phyloP scores from a whole-genome alignment of 1,140 invertebrate genomes.

The Eumaeus atala region DNA sequence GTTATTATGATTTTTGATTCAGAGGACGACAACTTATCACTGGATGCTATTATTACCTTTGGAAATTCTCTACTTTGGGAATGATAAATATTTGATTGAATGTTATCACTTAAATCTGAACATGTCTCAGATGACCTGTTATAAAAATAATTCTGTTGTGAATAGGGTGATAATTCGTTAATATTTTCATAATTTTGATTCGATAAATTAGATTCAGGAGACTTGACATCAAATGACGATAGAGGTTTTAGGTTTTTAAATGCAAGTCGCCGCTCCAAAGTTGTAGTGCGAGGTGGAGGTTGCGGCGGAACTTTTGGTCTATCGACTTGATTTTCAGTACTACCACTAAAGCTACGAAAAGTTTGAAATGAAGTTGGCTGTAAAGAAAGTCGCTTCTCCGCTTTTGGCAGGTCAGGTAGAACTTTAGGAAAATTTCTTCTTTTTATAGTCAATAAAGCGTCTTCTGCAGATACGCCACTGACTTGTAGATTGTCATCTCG shows the following conservation, averaged over 20 bases:
- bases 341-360: constrained; percentile 38
- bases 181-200: constrained; percentile 59
- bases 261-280: constrained; percentile 72
- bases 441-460: constrained; percentile 82
- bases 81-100: constrained; percentile 23
- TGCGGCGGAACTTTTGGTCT: constrained; percentile 75
- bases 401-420: constrained; percentile 80
- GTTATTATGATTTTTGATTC: constrained; percentile 56
- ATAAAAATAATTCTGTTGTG: constrained; percentile 20
- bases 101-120: constrained; percentile 32
- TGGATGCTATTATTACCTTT: constrained; percentile 60
- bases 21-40: constrained; percentile 31
- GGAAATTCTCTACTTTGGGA: constrained; percentile 43
- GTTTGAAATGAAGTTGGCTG: constrained; percentile 66
- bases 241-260: constrained; percentile 57
- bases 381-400: constrained; percentile 74
- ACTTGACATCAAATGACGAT: constrained; percentile 52
- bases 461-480: constrained; percentile 76
- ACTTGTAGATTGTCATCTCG: constrained; percentile 59
- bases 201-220: constrained; percentile 24
- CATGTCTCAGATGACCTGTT: constrained; percentile 16
- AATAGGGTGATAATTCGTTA: constrained; percentile 36
- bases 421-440: constrained; percentile 88
- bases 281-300: constrained; percentile 79
- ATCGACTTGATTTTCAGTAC: constrained; percentile 54